Evolutionary conservation across 2,797 vertebrate species (phyloP).

Genomic region (Perodicticus potto): DNA sequence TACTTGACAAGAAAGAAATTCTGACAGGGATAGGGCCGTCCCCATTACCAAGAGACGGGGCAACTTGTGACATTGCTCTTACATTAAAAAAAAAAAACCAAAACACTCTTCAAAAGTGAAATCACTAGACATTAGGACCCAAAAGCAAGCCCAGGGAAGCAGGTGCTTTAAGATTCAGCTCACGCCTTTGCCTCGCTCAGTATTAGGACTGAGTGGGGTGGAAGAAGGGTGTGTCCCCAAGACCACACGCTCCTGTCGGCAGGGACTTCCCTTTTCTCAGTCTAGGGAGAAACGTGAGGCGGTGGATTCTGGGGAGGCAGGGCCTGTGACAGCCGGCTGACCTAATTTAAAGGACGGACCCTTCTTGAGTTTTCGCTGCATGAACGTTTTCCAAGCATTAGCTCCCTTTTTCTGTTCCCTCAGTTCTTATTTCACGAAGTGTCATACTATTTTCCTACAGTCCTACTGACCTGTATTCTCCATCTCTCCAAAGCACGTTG

Average conservation of each 20-base stretch:
- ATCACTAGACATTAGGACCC: background rate
- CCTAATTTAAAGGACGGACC: constrained; percentile 80
- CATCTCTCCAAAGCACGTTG: constrained; percentile 35
- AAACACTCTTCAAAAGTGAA: background rate
- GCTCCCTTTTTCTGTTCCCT: constrained; percentile 75
- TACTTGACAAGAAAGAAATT: background rate
- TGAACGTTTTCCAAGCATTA: constrained; percentile 77
- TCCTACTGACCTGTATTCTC: constrained; percentile 24
- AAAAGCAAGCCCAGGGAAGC: constrained; percentile 45
- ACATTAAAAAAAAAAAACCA: background rate
- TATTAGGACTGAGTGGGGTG: background rate
- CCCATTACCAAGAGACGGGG: background rate
- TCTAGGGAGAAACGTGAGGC: constrained; percentile 66
- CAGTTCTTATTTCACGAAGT: constrained; percentile 78
- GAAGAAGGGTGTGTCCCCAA: background rate
- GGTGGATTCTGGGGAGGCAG: constrained; percentile 71
- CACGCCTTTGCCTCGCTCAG: constrained; percentile 23
- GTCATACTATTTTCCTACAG: background rate
- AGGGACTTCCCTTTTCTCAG: constrained; percentile 54
- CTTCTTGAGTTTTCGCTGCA: constrained; percentile 77
- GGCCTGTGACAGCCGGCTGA: constrained; percentile 73
- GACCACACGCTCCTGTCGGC: constrained; percentile 57
- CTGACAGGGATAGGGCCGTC: background rate
- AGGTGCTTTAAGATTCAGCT: constrained; percentile 53
- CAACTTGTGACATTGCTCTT: background rate